A percentile compares a stretch with the other conserved stretches of the same genome.
These are phyloP conservation scores for Drosophila varians DNA, from an alignment of 1,140 invertebrate genomes.

Conservation along the genomic window DNA sequence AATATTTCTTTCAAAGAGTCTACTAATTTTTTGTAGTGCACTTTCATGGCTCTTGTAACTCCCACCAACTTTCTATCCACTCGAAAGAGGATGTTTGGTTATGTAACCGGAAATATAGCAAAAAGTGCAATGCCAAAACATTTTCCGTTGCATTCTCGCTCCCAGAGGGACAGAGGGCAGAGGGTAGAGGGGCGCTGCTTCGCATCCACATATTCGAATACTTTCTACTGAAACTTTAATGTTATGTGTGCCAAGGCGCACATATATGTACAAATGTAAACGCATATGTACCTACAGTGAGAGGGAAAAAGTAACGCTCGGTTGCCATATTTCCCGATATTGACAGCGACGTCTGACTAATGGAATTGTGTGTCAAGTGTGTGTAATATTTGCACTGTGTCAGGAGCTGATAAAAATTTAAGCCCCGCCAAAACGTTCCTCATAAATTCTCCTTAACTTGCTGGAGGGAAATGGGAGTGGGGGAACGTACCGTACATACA, in stretches of 20 bases:
- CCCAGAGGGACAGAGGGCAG: too few species aligned
- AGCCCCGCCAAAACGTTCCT: conserved; percentile 62
- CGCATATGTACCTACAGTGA: neutral
- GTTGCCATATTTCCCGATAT: conserved; percentile 76
- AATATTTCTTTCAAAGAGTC: neutral
- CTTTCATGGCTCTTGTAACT: neutral
- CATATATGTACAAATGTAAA: conserved; percentile 1
- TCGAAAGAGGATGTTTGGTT: conserved; percentile 59
- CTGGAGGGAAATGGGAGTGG: neutral
- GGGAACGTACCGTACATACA: too few species aligned
- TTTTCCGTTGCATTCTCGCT: conserved; percentile 69
- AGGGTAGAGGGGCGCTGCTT: too few species aligned
- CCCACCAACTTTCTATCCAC: neutral
- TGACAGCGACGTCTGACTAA: conserved; percentile 76
- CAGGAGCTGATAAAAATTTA: conserved; percentile 82
- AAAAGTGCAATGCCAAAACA: conserved; percentile 81
- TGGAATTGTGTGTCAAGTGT: conserved; percentile 82
- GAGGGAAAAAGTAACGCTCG: conserved; percentile 19
- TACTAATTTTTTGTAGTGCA: conserved; percentile 7
- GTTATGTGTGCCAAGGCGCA: conserved; percentile 69
- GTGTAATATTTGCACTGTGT: conserved; percentile 81
- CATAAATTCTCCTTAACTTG: conserved; percentile 66
- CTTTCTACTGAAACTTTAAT: conserved; percentile 69
- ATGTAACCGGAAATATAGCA: conserved; percentile 80
- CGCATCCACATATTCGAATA: conserved; percentile 2